A percentile compares a stretch with the other conserved stretches of the same genome.
Evolutionary conservation across 2,888 invertebrate species (phyloP).

Genomic region (Dynastes hyllus): DNA sequence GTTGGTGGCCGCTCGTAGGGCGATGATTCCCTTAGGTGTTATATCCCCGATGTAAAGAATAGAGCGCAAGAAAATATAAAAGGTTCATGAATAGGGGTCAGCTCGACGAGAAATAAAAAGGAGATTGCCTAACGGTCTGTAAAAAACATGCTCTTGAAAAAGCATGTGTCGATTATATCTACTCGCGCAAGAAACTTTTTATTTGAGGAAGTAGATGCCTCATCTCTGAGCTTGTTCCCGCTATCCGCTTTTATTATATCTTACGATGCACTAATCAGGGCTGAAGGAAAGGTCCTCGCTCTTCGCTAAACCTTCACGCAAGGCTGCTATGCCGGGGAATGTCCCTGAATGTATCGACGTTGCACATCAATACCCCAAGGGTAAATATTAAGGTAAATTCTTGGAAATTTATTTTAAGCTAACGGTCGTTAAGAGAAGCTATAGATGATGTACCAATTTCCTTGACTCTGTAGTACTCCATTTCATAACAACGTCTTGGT

Average conservation of each 20-base stretch:
- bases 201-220: conserved; percentile 40
- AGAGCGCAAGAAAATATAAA: conserved; percentile 60
- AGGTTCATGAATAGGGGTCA: conserved; percentile 59
- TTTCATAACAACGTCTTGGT: too few relatives aligned
- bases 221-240: conserved; percentile 23
- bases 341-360: conserved; percentile 18
- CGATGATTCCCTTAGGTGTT: conserved; percentile 64
- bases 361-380: conserved; percentile 12
- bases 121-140: conserved; percentile 51
- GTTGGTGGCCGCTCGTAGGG: conserved; percentile 59
- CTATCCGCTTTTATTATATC: conserved; percentile 45
- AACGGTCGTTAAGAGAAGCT: too few relatives aligned
- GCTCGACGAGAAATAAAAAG: conserved; percentile 53
- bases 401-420: too few relatives aligned
- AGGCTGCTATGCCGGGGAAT: conserved; percentile 3
- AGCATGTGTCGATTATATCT: conserved; percentile 51
- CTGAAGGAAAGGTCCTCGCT: conserved; percentile 18
- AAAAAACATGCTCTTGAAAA: conserved; percentile 52
- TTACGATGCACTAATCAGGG: conserved; percentile 43
- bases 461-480: too few relatives aligned
- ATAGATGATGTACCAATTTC: too few relatives aligned
- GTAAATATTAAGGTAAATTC: background rate
- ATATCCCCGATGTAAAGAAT: conserved; percentile 58
- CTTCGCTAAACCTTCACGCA: conserved; percentile 29
- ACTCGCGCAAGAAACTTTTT: conserved; percentile 46